Evolutionary conservation across 1,140 invertebrate genomes (phyloP).

Genomic region (Lepidurus apus): DNA sequence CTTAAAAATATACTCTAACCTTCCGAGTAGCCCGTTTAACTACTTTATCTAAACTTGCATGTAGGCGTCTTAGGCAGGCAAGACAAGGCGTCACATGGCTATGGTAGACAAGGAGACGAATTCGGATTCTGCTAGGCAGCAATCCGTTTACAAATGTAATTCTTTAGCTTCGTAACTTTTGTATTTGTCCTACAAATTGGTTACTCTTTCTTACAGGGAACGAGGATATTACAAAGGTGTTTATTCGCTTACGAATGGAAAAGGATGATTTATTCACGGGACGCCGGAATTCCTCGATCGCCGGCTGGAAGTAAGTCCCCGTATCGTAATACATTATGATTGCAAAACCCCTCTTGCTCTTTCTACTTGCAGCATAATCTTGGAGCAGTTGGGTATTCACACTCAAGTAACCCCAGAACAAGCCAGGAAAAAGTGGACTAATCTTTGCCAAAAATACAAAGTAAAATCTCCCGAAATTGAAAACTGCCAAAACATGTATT

Average conservation of each 20-base stretch:
- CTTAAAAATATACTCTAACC: too few species aligned
- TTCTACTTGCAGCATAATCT: not conserved
- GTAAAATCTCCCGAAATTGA: not conserved
- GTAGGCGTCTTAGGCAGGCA: not conserved
- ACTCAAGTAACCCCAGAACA: not conserved
- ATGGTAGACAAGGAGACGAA: not conserved
- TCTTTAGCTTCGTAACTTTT: not conserved
- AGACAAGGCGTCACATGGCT: not conserved
- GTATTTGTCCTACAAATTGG: not conserved
- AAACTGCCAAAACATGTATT: not conserved
- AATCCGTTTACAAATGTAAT: not conserved
- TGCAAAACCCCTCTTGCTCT: not conserved
- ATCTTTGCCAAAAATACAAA: not conserved
- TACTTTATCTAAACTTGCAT: too few species aligned
- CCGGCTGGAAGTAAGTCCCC: not conserved
- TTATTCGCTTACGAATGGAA: not conserved
- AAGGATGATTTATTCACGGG: conserved; percentile 3
- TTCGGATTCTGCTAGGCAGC: not conserved
- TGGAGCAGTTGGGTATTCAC: not conserved
- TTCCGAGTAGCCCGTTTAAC: too few species aligned
- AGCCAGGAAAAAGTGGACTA: not conserved
- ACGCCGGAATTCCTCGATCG: conserved; percentile 4
- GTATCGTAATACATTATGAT: not conserved
- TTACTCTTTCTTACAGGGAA: not conserved
- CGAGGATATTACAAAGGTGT: not conserved